These are phyloP conservation scores for Calliopum simillimum DNA, from an alignment of 2,888 invertebrate species.

Conservation along the genomic window DNA sequence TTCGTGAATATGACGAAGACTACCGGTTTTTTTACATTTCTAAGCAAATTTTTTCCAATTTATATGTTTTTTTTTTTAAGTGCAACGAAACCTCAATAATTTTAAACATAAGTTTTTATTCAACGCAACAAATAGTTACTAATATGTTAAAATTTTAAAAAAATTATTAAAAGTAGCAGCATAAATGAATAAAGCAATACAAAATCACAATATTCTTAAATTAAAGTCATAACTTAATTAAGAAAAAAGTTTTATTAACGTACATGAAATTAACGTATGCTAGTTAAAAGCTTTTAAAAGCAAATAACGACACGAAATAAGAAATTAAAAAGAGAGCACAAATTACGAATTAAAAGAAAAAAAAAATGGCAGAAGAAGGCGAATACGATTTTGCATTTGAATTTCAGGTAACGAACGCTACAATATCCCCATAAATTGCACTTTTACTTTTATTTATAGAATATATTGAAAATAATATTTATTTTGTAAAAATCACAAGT, in stretches of 20 bases:
- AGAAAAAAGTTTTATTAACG: constrained; percentile 16
- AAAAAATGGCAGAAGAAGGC: constrained; percentile 65
- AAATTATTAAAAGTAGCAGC: constrained; percentile 42
- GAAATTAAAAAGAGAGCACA: neutral
- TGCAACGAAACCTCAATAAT: constrained; percentile 23
- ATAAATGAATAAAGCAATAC: constrained; percentile 42
- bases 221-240: constrained; percentile 5
- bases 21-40: too few relatives aligned
- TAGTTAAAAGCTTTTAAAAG: constrained; percentile 21
- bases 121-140: neutral
- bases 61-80: neutral
- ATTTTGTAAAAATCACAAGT: too few relatives aligned
- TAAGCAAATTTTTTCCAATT: neutral
- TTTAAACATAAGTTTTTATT: constrained; percentile 2
- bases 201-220: constrained; percentile 17
- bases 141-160: constrained; percentile 7
- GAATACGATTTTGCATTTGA: constrained; percentile 77
- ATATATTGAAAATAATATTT: too few relatives aligned
- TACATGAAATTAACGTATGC: constrained; percentile 9
- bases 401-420: constrained; percentile 71
- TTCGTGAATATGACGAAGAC: too few relatives aligned
- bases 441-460: constrained; percentile 9
- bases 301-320: neutral
- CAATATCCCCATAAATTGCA: constrained; percentile 12
- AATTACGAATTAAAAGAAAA: constrained; percentile 5